These are phyloP conservation scores for Syrmaticus mikado DNA, from an alignment of 2,113 vertebrate species.

Conservation along the genomic window DNA sequence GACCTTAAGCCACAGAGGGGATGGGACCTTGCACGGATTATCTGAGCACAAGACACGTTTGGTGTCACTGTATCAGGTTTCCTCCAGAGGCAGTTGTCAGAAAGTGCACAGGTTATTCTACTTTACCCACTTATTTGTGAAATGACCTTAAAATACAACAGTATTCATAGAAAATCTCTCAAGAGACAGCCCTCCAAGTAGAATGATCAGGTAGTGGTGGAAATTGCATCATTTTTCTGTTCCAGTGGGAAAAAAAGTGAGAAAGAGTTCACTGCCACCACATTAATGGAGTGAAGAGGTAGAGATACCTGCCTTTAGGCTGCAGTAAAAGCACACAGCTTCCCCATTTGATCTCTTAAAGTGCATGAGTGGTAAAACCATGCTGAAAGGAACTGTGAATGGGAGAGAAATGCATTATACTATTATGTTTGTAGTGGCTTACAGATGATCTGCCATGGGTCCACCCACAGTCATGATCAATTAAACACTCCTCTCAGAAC, in stretches of 20 bases:
- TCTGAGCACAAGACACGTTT: background rate
- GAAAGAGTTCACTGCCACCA: background rate
- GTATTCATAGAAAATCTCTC: background rate
- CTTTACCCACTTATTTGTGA: background rate
- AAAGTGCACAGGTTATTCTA: background rate
- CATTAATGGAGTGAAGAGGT: background rate
- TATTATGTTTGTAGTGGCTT: slow-evolving; percentile 24
- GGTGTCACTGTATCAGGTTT: background rate
- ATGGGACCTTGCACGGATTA: background rate
- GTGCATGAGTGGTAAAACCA: slow-evolving; percentile 7
- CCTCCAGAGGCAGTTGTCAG: background rate
- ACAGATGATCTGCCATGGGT: background rate
- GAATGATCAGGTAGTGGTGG: background rate
- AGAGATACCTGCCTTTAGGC: background rate
- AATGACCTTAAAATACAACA: background rate
- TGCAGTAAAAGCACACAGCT: background rate
- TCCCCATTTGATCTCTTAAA: background rate
- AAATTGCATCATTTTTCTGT: background rate
- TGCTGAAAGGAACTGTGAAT: background rate
- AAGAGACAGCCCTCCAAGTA: background rate
- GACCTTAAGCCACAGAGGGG: background rate
- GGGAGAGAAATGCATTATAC: slow-evolving; percentile 17
- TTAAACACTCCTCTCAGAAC: slow-evolving; percentile 54
- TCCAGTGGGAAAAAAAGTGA: background rate
- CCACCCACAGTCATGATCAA: slow-evolving; percentile 24